A percentile compares a stretch with the other conserved stretches of the same genome.
phyloP scores from a whole-genome alignment of 2,888 invertebrate species.

The Polymixis flavicincta region DNA sequence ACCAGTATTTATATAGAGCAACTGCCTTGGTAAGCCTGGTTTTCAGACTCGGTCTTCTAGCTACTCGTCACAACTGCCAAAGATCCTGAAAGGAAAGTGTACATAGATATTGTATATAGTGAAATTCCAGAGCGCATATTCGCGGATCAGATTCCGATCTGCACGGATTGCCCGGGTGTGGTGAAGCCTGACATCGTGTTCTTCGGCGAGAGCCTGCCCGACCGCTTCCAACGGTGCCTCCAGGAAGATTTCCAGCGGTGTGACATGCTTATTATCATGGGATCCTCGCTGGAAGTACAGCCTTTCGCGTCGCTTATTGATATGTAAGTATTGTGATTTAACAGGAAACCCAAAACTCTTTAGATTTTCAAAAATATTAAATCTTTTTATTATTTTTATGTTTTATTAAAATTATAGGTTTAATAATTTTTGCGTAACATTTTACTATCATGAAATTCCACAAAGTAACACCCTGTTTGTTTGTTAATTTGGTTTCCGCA shows the following conservation, averaged over 20 bases:
- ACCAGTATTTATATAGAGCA: too few species aligned
- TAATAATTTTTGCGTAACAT: too few species aligned
- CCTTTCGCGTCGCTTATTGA: conserved; percentile 98
- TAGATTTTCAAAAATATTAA: too few species aligned
- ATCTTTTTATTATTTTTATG: too few species aligned
- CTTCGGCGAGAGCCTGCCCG: conserved; percentile 97
- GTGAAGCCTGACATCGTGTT: conserved; percentile 99
- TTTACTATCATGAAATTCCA: too few species aligned
- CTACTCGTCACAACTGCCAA: background rate
- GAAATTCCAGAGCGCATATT: conserved; percentile 92
- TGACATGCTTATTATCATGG: conserved; percentile 98
- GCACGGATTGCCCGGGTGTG: conserved; percentile 93
- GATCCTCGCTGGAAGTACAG: conserved; percentile 98
- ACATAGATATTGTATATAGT: background rate
- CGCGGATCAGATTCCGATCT: conserved; percentile 94
- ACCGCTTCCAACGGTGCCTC: conserved; percentile 93
- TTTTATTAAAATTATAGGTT: too few species aligned
- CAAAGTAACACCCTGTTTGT: too few species aligned
- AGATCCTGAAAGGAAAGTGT: background rate
- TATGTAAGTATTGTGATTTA: conserved; percentile 87
- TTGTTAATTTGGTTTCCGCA: too few species aligned
- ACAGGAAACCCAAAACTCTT: too few species aligned
- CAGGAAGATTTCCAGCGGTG: conserved; percentile 95
- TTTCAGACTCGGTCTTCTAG: background rate
- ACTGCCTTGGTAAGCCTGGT: background rate